Base-by-base conservation (phyloP, 2,888 invertebrate species). In the Taenaris catops region DNA sequence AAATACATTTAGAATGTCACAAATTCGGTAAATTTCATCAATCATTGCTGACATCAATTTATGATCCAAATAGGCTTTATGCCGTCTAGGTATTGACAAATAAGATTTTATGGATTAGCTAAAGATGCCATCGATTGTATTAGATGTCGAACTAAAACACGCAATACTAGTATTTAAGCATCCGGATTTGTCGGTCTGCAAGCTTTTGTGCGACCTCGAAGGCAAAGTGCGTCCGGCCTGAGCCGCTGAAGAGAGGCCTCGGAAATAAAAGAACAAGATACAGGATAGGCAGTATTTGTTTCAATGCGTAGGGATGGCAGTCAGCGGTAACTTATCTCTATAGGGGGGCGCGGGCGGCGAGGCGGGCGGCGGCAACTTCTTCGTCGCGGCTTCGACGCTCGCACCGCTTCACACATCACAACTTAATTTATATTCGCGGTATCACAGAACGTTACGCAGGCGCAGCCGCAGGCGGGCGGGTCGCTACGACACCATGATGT, bases 401-500 rank as follows among this genome's bases (percentile, higher is more conserved):
- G 70, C 72, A 70, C 80, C 76, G 41, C 53, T 60, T 81, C 80
- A 80, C 86, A 83, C 78, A 86, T 87, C 87, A 87, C 86, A 90
- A 90, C 89, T 90, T 90, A 90, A 91, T 88, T 88, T 87, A 79
- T 89, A 90, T 89, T 89, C 83, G 89, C 87, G 86, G 89, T 91
- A 91, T 90, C 90, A 90, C 91, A 91, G 90, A 89, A 90, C 88
- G 73, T 84, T 87, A 64, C 71, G 72, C 68, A 76, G 70, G 75
- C 81, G 79, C 62, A 81, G 68, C 62, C 80, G 81, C 78, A 80
- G 56, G 74, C 84, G 83, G 74, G 87, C 87, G 81, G 83, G 74
- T 81, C 88, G 90, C 91, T 92, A 94, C 92, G 93, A 93, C 89
- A 95, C 95, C 90, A 96, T 95, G 88, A 96, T 95, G 91, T 97